Evolutionary conservation across 2,113 vertebrate species (phyloP).

Genomic region (Fulica atra): DNA sequence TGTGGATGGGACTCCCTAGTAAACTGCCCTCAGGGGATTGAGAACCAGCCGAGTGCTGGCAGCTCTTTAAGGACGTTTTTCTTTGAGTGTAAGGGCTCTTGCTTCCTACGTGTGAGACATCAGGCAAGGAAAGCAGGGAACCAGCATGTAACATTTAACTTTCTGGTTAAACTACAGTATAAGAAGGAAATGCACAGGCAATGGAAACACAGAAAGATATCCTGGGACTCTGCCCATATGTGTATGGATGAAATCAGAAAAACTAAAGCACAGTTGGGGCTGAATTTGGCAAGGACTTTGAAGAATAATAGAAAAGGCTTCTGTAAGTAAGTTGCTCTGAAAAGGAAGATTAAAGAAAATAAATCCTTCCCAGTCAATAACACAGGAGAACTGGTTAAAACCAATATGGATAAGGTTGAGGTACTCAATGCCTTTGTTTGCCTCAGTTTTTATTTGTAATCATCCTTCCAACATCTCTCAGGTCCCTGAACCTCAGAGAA

Average conservation of each 20-base stretch:
- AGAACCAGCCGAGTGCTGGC: background rate
- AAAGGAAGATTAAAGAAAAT: background rate
- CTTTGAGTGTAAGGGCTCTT: background rate
- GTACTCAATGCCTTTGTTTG: background rate
- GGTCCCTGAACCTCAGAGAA: background rate
- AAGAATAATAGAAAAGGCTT: background rate
- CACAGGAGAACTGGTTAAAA: background rate
- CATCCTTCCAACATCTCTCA: background rate
- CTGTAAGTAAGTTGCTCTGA: background rate
- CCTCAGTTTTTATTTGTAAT: background rate
- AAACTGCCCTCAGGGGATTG: background rate
- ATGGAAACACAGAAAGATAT: background rate
- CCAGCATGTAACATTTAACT: background rate
- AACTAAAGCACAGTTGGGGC: background rate
- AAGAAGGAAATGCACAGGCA: too few relatives aligned
- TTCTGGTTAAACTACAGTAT: background rate
- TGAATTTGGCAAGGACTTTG: background rate
- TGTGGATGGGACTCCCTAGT: background rate
- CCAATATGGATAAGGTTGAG: background rate
- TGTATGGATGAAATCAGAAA: background rate
- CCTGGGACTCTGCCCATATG: background rate
- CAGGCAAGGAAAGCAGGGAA: background rate
- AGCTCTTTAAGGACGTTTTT: background rate
- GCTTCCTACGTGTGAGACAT: background rate
- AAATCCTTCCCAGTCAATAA: background rate